Evolutionary conservation across 2,888 invertebrate species (phyloP), one percentile per base, ranked within the genome.

Genomic region (Encarsia formosa): DNA sequence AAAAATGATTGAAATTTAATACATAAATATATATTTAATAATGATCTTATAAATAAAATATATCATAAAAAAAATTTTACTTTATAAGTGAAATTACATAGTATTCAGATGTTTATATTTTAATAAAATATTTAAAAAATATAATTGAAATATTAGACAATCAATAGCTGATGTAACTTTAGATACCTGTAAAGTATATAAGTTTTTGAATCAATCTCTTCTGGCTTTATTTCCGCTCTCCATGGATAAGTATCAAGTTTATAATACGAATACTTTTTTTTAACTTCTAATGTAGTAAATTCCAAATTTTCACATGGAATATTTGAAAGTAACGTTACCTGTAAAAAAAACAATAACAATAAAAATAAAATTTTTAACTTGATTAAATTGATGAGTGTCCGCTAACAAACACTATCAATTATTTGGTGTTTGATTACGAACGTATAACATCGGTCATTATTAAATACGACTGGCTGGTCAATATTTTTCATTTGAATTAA

Each of bases 171-270:
- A n/a, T n/a, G n/a, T n/a, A n/a, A n/a, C n/a, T n/a, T n/a, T n/a
- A n/a, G n/a, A 67, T 69, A 87, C 86, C 82, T 85, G 75, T 82
- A 88, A 64, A 83, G 82, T 63, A 86, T 79, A 49, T 85, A 78
- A 63, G 77, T 76, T 38, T 85, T 86, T 69, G 82, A 81, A 61
- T 82, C 81, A 52, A 81, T 77, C 59, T 77, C 78, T 29, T 82
- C 67, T 22, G 82, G 81, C 74, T 80, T 80, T 34, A 54, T 49
- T 60, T 79, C 77, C 48, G 81, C 79, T 41, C 81, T 65, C 6
- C 77, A 59, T 77, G 80, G 48, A 84, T 70, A 53, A 82, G 72
- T 50, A 82, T 82, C 66, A 82, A 77, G 16, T n/a, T 42, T 65
- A 83, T 84, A 73, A 80, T 81, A 2, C 85, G 85, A 65, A 85